These are phyloP conservation scores for Poeciliopsis turrubarensis DNA, from an alignment of 2,113 vertebrate species.

Conservation along the genomic window DNA sequence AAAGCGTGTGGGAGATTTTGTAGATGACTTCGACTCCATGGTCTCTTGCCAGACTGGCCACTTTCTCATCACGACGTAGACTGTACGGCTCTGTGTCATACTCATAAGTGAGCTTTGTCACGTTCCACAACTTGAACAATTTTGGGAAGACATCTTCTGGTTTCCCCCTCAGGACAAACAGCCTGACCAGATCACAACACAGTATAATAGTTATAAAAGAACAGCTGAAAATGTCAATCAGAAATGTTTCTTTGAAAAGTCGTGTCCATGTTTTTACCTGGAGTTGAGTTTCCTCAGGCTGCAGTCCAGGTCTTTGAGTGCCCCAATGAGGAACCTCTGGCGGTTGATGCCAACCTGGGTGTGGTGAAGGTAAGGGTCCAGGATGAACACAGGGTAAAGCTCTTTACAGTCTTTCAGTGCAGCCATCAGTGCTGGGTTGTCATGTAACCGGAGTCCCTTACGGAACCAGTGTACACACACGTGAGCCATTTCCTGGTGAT, in stretches of 20 bases:
- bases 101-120: constrained; percentile 74
- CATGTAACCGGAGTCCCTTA: constrained; percentile 79
- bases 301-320: constrained; percentile 74
- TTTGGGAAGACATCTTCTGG: constrained; percentile 74
- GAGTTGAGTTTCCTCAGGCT: constrained; percentile 76
- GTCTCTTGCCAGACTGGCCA: constrained; percentile 62
- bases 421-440: constrained; percentile 74
- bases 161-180: constrained; percentile 74
- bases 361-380: constrained; percentile 70
- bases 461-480: constrained; percentile 79
- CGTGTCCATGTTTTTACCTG: constrained; percentile 50
- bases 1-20: constrained; percentile 78
- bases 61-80: constrained; percentile 48
- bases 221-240: not conserved
- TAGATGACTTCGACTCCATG: constrained; percentile 66
- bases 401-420: constrained; percentile 65
- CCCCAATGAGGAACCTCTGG: constrained; percentile 71
- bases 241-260: not conserved
- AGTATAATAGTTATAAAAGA: not conserved
- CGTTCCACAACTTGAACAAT: constrained; percentile 74
- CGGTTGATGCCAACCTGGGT: constrained; percentile 56
- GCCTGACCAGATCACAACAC: constrained; percentile 49
- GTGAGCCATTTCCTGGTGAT: constrained; percentile 59
- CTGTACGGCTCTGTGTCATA: constrained; percentile 77
- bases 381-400: constrained; percentile 78